Conservation (phyloP, 2,113 vertebrate species). For the Cariama cristata region DNA sequence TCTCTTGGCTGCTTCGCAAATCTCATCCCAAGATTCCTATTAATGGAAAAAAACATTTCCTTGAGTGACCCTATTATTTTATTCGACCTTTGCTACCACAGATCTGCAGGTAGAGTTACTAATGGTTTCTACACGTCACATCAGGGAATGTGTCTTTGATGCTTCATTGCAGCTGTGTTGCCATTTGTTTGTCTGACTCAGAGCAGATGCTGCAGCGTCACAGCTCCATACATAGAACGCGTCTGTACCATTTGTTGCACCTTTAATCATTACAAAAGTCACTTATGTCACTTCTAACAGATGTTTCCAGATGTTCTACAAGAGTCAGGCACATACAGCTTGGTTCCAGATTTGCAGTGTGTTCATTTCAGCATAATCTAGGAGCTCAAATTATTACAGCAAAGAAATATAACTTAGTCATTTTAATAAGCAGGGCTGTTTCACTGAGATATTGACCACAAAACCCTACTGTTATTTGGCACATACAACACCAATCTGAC, state of each 20-base stretch:
- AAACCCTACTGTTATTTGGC: not conserved
- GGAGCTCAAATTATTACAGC: not conserved
- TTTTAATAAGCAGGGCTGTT: not conserved
- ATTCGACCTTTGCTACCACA: not conserved
- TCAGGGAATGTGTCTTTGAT: not conserved
- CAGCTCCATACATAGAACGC: fast-evolving
- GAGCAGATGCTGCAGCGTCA: not conserved
- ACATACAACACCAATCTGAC: not conserved
- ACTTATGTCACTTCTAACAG: not conserved
- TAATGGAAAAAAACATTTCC: not conserved
- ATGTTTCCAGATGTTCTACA: not conserved
- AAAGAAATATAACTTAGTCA: not conserved
- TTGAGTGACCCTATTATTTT: not conserved
- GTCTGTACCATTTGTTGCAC: not conserved
- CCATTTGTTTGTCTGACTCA: not conserved
- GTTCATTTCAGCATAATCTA: not conserved
- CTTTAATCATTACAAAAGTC: not conserved
- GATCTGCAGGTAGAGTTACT: not conserved
- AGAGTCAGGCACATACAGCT: not conserved
- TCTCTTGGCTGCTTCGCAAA: not conserved
- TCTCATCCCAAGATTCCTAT: not conserved
- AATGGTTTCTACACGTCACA: not conserved
- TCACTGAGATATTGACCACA: not conserved
- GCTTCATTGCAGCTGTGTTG: not conserved
- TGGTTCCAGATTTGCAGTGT: not conserved